These are phyloP conservation scores for Bombus turneri DNA, from an alignment of 1,140 invertebrate species.

Conservation along the genomic window DNA sequence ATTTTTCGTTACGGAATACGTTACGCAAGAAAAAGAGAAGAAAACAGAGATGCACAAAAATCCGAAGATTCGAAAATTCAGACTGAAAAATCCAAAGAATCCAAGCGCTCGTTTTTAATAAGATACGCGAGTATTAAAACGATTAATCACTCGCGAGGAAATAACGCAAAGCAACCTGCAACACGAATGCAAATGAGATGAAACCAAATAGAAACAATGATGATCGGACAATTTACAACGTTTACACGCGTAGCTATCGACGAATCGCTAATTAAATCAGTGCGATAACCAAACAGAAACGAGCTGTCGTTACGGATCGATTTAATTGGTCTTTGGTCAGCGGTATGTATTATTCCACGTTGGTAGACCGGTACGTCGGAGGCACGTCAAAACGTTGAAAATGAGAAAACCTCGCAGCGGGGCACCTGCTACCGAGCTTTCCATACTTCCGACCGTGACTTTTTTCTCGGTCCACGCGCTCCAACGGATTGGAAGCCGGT, in stretches of 20 bases:
- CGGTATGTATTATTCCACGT: constrained; percentile 42
- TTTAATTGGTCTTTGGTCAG: constrained; percentile 66
- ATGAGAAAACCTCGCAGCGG: constrained; percentile 52
- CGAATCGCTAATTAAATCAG: constrained; percentile 73
- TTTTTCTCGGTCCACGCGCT: constrained; percentile 36
- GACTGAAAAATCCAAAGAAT: too few relatives aligned
- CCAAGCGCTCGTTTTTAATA: too few relatives aligned
- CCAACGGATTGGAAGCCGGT: constrained; percentile 1
- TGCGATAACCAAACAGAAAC: constrained; percentile 50
- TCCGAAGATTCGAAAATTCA: background rate
- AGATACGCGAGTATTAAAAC: background rate
- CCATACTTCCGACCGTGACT: constrained; percentile 3
- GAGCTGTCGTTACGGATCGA: constrained; percentile 31
- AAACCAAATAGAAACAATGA: background rate
- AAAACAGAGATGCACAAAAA: rapidly evolving
- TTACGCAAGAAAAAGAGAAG: background rate
- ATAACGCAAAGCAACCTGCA: background rate
- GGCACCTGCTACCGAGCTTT: constrained; percentile 52
- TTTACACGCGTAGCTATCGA: background rate
- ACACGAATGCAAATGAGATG: constrained; percentile 1
- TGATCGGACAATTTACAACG: background rate
- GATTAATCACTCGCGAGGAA: background rate
- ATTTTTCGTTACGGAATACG: too few relatives aligned
- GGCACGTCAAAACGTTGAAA: constrained; percentile 49
- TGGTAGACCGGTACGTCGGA: constrained; percentile 9